phyloP scores from a whole-genome alignment of 2,888 invertebrate genomes.

The Amiota mariae region DNA sequence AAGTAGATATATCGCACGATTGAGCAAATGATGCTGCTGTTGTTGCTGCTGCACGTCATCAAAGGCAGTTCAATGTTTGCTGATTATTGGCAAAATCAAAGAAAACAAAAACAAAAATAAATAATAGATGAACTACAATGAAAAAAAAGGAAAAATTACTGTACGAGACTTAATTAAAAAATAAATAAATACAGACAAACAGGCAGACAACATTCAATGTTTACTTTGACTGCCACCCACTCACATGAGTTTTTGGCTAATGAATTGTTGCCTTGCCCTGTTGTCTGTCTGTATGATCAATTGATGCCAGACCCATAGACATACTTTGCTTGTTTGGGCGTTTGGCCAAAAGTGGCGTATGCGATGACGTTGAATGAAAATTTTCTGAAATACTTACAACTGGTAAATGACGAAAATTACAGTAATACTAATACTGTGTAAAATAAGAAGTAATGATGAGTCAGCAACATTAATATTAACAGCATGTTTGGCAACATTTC shows the following conservation, averaged over 20 bases:
- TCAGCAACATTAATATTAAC: background rate
- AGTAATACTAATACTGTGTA: background rate
- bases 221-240: background rate
- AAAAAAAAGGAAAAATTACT: background rate
- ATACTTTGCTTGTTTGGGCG: background rate
- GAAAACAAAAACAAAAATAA: background rate
- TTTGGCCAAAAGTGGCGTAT: background rate
- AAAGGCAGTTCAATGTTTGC: background rate
- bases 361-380: background rate
- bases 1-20: too few species aligned
- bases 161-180: background rate
- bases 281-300: background rate
- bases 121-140: background rate
- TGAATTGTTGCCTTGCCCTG: background rate
- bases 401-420: background rate
- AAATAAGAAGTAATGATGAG: background rate
- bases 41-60: too few species aligned
- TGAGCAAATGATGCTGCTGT: too few species aligned
- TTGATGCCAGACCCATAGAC: background rate
- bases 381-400: background rate
- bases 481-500: constrained; percentile 5
- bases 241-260: too few species aligned
- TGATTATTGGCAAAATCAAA: background rate
- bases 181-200: background rate
- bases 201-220: background rate